phyloP scores from a whole-genome alignment of 2,113 vertebrate species.

The Halichoeres trimaculatus region DNA sequence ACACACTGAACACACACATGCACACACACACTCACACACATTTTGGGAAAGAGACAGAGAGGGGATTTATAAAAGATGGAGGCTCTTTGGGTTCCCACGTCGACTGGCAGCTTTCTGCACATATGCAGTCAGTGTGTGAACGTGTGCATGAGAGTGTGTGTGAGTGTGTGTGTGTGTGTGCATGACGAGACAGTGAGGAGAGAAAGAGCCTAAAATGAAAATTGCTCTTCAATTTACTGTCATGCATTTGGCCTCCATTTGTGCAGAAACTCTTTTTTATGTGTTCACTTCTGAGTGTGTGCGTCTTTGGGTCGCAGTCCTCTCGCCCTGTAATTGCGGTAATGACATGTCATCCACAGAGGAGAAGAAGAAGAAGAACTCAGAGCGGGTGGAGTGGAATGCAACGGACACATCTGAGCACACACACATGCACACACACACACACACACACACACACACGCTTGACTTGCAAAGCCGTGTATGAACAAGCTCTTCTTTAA shows the following conservation, averaged over 20 bases:
- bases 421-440: conserved; percentile 36
- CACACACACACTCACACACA: conserved; percentile 50
- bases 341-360: conserved; percentile 78
- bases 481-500: conserved; percentile 64
- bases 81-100: conserved; percentile 71
- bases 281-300: conserved; percentile 29
- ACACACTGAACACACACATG: conserved; percentile 41
- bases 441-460: conserved; percentile 35
- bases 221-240: conserved; percentile 28
- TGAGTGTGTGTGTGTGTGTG: conserved; percentile 25
- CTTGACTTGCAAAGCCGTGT: conserved; percentile 48
- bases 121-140: conserved; percentile 45
- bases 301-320: conserved; percentile 41
- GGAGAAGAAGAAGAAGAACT: conserved; percentile 51
- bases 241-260: conserved; percentile 41
- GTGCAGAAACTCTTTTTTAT: neutral
- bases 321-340: conserved; percentile 78
- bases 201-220: conserved; percentile 33
- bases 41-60: conserved; percentile 69
- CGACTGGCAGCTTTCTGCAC: conserved; percentile 68
- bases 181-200: conserved; percentile 6
- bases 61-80: conserved; percentile 74
- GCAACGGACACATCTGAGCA: conserved; percentile 48
- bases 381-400: conserved; percentile 73
- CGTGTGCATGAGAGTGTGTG: conserved; percentile 8